Evolutionary conservation across 1,140 invertebrate genomes (phyloP).

Genomic region (Acromyrmex charruanus): DNA sequence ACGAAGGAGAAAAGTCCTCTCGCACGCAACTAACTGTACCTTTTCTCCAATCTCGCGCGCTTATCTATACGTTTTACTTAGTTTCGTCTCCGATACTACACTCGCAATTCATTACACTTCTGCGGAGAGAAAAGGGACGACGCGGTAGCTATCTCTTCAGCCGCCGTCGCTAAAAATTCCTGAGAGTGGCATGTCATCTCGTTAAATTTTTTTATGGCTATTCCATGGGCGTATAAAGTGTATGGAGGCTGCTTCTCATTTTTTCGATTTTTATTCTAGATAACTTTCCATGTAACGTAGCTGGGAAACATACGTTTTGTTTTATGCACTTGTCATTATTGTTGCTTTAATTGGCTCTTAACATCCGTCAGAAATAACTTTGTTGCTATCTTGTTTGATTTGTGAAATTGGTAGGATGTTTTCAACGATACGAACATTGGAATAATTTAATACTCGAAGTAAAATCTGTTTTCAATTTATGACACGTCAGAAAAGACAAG

Average conservation of each 20-base stretch:
- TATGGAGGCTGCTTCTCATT: not conserved
- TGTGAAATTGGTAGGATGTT: not conserved
- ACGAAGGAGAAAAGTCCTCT: constrained; percentile 31
- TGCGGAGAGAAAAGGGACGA: not conserved
- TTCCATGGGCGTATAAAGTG: not conserved
- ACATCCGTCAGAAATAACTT: not conserved
- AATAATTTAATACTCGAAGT: not conserved
- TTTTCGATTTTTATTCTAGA: too few species aligned
- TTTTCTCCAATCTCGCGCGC: constrained; percentile 32
- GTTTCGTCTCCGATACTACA: constrained; percentile 41
- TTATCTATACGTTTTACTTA: constrained; percentile 45
- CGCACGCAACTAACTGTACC: constrained; percentile 40
- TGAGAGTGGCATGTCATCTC: not conserved
- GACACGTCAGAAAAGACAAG: not conserved
- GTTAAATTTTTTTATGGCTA: not conserved
- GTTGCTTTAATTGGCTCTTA: not conserved
- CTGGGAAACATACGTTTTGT: not conserved
- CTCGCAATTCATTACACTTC: constrained; percentile 23
- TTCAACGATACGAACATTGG: not conserved
- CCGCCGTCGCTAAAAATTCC: constrained; percentile 25
- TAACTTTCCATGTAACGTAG: not conserved
- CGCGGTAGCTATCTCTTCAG: not conserved
- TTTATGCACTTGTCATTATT: not conserved
- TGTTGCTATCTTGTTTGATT: not conserved
- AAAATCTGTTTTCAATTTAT: not conserved